Conservation (phyloP, 2,888 invertebrate genomes). For the Coleophora flavipennella region DNA sequence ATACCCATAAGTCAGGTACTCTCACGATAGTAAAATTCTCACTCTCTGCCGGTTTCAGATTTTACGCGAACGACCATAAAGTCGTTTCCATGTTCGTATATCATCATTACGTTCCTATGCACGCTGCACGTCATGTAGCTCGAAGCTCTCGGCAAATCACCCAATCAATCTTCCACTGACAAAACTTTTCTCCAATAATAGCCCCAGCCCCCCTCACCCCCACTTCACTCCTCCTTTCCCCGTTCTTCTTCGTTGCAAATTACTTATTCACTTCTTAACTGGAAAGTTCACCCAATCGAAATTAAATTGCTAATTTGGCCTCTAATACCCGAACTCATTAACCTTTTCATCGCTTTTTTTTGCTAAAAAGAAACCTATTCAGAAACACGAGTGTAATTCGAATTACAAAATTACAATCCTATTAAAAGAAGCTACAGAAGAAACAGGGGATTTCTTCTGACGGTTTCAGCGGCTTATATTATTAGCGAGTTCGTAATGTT, state of each 20-base stretch:
- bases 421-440: slow-evolving; percentile 17
- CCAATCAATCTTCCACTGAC: slow-evolving; percentile 43
- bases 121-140: too few relatives aligned
- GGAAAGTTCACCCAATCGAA: slow-evolving; percentile 48
- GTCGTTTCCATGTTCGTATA: too few relatives aligned
- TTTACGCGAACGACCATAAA: too few relatives aligned
- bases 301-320: slow-evolving; percentile 57
- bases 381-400: slow-evolving; percentile 8
- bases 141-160: too few relatives aligned
- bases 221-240: slow-evolving; percentile 8
- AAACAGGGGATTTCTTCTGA: slow-evolving; percentile 24
- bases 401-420: slow-evolving; percentile 8
- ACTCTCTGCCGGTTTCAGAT: too few relatives aligned
- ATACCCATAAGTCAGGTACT: too few relatives aligned
- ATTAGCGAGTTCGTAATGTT: slow-evolving; percentile 32
- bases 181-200: slow-evolving; percentile 34
- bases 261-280: slow-evolving; percentile 34
- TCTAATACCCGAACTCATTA: slow-evolving; percentile 45
- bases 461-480: slow-evolving; percentile 35
- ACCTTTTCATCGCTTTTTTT: slow-evolving; percentile 38
- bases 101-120: too few relatives aligned
- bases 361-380: slow-evolving; percentile 6
- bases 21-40: too few relatives aligned
- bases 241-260: slow-evolving; percentile 42
- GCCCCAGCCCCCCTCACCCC: slow-evolving; percentile 22